phyloP scores from a whole-genome alignment of 2,113 vertebrate genomes.

The Daboia siamensis region DNA sequence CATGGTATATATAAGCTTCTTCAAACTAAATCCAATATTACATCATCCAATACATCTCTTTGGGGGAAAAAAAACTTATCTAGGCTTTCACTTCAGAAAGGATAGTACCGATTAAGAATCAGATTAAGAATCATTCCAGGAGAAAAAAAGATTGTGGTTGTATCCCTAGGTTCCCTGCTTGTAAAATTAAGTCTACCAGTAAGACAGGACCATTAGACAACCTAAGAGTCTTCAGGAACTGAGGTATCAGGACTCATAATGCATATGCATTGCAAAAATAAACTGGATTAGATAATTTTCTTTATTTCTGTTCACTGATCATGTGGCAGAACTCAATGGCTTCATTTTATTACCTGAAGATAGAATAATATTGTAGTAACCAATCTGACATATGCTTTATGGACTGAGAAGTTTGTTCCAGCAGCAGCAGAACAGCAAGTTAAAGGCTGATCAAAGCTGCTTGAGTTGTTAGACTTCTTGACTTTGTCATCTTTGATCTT shows the following conservation, averaged over 20 bases:
- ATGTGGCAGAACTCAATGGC: neutral
- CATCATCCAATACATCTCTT: neutral
- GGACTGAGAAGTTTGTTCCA: neutral
- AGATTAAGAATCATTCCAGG: neutral
- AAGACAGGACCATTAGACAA: neutral
- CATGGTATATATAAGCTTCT: too few relatives aligned
- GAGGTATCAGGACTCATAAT: neutral
- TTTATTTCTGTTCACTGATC: neutral
- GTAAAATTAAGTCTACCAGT: neutral
- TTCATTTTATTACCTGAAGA: neutral
- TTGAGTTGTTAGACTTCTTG: neutral
- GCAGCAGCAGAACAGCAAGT: neutral
- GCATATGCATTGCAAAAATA: neutral
- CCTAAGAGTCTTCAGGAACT: neutral
- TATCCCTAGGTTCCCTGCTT: neutral
- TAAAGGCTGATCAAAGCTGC: neutral
- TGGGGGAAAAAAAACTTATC: neutral
- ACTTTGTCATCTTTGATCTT: neutral
- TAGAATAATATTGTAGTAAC: neutral
- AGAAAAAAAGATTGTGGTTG: neutral
- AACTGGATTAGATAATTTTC: neutral
- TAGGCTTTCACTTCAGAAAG: neutral
- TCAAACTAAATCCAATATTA: too few relatives aligned
- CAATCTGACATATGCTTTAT: neutral
- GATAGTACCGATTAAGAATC: neutral